Evolutionary conservation across 2,113 vertebrate genomes (phyloP).

Genomic region (Rhabdornis inornatus): DNA sequence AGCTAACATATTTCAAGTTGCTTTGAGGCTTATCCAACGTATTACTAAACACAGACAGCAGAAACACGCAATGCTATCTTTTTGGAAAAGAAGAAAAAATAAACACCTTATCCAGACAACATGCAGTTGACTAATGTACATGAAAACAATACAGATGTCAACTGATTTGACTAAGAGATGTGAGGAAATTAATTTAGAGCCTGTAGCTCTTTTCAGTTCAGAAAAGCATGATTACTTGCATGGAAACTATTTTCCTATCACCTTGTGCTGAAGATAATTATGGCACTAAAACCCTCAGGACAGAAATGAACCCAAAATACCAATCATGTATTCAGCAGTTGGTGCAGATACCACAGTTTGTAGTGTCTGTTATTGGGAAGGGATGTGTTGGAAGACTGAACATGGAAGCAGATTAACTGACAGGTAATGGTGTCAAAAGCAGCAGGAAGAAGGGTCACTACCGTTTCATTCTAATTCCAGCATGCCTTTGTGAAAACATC

Average conservation of each 20-base stretch:
- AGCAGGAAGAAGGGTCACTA: background rate
- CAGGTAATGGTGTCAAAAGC: background rate
- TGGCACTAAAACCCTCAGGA: background rate
- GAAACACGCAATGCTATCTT: background rate
- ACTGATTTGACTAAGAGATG: background rate
- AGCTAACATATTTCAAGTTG: background rate
- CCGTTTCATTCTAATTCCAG: background rate
- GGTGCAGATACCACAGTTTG: background rate
- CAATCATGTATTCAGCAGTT: background rate
- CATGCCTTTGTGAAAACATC: background rate
- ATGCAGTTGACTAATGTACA: background rate
- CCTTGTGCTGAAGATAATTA: background rate
- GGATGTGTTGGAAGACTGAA: background rate
- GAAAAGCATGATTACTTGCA: background rate
- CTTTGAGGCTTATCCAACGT: background rate
- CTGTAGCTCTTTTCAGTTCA: background rate
- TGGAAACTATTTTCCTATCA: background rate
- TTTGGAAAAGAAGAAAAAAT: background rate
- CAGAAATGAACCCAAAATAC: background rate
- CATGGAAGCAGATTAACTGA: background rate
- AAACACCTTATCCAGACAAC: background rate
- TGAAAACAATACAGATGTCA: background rate
- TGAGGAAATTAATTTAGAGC: background rate
- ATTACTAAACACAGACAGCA: background rate
- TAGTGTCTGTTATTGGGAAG: background rate